Conservation (phyloP, 2,797 vertebrate species). For the Coluber constrictor region DNA sequence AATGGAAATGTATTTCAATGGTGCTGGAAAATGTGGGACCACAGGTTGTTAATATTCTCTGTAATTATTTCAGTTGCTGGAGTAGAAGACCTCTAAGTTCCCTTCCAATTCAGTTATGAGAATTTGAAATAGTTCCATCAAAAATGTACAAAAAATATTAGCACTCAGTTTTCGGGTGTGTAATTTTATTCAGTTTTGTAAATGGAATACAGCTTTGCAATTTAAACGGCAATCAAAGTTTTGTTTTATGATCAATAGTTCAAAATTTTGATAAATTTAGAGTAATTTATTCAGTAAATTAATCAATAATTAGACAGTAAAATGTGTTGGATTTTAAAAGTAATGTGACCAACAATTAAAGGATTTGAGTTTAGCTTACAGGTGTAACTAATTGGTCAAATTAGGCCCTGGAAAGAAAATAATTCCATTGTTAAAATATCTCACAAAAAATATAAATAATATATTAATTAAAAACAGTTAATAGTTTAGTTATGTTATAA, state of each 20-base stretch:
- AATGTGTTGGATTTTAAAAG: conserved; percentile 8
- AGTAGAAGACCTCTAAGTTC: no score
- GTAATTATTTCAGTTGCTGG: background rate
- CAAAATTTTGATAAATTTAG: conserved; percentile 11
- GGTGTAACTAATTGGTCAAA: background rate
- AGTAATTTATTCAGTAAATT: background rate
- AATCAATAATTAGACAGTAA: conserved; percentile 14
- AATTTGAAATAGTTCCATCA: background rate
- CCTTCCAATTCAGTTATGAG: background rate
- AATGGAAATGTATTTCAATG: background rate
- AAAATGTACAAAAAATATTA: background rate
- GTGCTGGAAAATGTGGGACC: background rate
- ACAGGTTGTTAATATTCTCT: background rate
- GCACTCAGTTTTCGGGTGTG: background rate
- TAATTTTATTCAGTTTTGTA: conserved; percentile 4
- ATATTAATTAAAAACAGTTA: background rate
- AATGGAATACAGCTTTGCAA: background rate
- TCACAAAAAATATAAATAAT: background rate
- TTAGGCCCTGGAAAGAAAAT: background rate
- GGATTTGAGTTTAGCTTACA: background rate
- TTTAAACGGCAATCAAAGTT: conserved; percentile 4
- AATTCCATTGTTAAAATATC: conserved; percentile 3
- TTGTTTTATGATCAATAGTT: conserved; percentile 24
- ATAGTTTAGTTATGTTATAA: background rate
- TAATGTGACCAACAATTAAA: background rate